Conservation (phyloP, 2,113 vertebrate genomes). For the Syrrhaptes paradoxus region DNA sequence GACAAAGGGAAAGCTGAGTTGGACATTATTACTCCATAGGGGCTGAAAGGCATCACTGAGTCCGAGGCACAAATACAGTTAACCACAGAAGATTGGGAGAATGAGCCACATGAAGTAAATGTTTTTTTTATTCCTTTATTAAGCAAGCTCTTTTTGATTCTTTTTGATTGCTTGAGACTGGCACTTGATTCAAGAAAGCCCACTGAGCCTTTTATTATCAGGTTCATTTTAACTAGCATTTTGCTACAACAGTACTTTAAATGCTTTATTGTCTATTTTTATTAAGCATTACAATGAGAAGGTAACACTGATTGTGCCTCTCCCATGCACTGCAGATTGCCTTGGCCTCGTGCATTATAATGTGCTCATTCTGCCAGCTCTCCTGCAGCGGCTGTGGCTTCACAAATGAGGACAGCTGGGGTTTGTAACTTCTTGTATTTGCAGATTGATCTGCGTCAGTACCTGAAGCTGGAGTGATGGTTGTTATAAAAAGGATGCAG, state of each 20-base stretch:
- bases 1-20: background rate
- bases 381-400: fast-evolving
- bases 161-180: slow-evolving; percentile 27
- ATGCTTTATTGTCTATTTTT: slow-evolving; percentile 34
- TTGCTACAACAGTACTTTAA: background rate
- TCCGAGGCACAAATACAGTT: background rate
- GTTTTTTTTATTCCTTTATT: slow-evolving; percentile 10
- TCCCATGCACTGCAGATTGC: background rate
- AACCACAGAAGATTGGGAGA: background rate
- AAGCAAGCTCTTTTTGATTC: slow-evolving; percentile 6
- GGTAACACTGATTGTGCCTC: background rate
- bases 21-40: fast-evolving
- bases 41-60: background rate
- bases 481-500: background rate
- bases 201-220: slow-evolving; percentile 9
- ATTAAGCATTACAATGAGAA: slow-evolving; percentile 13
- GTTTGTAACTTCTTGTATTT: background rate
- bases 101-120: background rate
- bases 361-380: background rate
- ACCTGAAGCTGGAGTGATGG: fast-evolving
- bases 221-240: slow-evolving; percentile 34
- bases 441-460: background rate
- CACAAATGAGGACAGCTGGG: fast-evolving
- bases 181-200: background rate
- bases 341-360: background rate